Base-by-base conservation (phyloP, 2,888 invertebrate genomes). In the Patella depressa region DNA sequence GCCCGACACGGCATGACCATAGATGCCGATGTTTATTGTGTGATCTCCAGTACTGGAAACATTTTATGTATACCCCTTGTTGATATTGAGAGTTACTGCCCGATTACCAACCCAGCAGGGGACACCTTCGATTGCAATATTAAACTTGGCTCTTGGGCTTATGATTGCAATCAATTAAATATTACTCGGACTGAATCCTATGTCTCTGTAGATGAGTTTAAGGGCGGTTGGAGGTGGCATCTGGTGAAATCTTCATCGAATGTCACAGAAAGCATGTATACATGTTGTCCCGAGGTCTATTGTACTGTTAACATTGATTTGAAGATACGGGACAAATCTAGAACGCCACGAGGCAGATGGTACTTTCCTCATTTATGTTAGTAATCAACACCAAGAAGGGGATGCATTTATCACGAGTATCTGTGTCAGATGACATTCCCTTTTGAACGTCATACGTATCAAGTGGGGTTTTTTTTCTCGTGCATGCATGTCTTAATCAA, bases 281-380 rank as follows among this genome's bases (percentile, higher is more conserved):
- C 12, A 12, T 65, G 65, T 24, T 65, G 65, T 9, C 19, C 65
- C 9, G 19, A 65, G 3, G 24, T 14, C 24, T 65, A 65, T 24
- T 65, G 65, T 19, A 24, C 65, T 12, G 65, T 65, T 11, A 9
- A 65, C n/a, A 65, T 65, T n/a, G 24, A n/a, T 19, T 3, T 65
- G 65, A 65, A 65, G 24, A 11, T 65, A 65, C 65, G 65, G 24
- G 65, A 65, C 24, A 65, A 24, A 65, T 65, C 65, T 24, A 65
- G 65, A 24, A 65, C 65, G 5, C 65, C 65, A 65, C 65, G 65
- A 11, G 65, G 65, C 19, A 65, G 65, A 65, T 65, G 65, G 65
- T 65, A 65, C 65, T 65, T 24, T 65, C 65, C 65, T 24, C 12
- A 65, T 65, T 65, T 5, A 34, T 34, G 34, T 34, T 34, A 5